A percentile compares a stretch with the other conserved stretches of the same genome.
phyloP scores from a whole-genome alignment of 2,113 vertebrate species.

The Platycercus adscitus region DNA sequence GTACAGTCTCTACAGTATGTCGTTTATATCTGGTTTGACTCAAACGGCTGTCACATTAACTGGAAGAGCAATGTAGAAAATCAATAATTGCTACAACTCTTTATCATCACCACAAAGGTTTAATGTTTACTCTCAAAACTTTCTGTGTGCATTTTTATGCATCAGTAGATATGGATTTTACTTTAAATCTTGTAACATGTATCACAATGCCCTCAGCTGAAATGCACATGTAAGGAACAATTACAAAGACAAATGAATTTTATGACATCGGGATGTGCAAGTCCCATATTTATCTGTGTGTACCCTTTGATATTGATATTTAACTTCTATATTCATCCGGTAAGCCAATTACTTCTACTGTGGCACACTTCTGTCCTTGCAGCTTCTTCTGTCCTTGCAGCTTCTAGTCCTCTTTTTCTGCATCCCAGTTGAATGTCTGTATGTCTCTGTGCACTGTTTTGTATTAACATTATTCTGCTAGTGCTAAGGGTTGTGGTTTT shows the following conservation, averaged over 20 bases:
- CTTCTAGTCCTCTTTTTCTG: not conserved
- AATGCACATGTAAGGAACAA: not conserved
- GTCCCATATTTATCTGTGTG: not conserved
- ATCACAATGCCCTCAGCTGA: not conserved
- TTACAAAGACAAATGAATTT: not conserved
- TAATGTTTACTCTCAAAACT: slow-evolving; percentile 25
- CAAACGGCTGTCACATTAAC: slow-evolving; percentile 15
- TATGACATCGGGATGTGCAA: not conserved
- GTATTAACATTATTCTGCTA: not conserved
- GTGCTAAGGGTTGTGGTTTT: not conserved
- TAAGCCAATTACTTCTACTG: not conserved
- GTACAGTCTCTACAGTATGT: not conserved
- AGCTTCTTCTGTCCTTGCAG: not conserved
- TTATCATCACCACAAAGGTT: slow-evolving; percentile 16
- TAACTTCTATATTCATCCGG: not conserved
- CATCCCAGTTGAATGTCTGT: not conserved
- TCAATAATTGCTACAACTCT: not conserved
- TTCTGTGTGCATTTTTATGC: not conserved
- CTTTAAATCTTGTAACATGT: not conserved
- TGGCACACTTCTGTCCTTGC: not conserved
- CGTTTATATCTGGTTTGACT: not conserved
- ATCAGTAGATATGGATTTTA: not conserved
- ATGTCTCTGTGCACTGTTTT: not conserved
- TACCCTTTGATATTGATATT: not conserved
- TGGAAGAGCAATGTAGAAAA: slow-evolving; percentile 9